phyloP scores from a whole-genome alignment of 2,113 vertebrate species.

The Scopus umbretta region DNA sequence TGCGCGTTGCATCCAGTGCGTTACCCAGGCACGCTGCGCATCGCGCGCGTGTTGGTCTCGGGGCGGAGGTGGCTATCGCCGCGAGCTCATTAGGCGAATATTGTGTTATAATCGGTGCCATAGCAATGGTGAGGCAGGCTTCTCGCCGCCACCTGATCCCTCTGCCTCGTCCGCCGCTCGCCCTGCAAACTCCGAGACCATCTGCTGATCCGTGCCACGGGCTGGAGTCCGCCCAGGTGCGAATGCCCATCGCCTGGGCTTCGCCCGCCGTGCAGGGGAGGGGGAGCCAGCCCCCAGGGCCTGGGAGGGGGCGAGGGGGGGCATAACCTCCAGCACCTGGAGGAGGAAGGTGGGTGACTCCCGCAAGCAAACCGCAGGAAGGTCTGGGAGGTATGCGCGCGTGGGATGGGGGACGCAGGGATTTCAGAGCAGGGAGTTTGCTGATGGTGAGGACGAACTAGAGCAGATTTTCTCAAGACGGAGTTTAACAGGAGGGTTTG shows the following conservation, averaged over 20 bases:
- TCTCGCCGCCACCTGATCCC: conserved; percentile 67
- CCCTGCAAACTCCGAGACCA: conserved; percentile 55
- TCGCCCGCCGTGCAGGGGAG: background rate
- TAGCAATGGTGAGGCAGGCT: conserved; percentile 68
- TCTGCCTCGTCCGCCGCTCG: background rate
- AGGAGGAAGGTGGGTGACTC: background rate
- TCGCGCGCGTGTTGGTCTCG: background rate
- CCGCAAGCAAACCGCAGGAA: background rate
- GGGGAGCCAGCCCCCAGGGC: background rate
- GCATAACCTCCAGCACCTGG: fast-evolving
- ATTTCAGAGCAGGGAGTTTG: background rate
- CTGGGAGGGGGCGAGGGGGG: background rate
- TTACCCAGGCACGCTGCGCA: background rate
- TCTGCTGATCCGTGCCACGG: conserved; percentile 57
- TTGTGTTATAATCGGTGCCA: conserved; percentile 72
- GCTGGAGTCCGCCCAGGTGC: conserved; percentile 64
- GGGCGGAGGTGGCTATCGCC: conserved; percentile 39
- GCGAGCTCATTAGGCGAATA: conserved; percentile 67
- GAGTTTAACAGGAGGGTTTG: background rate
- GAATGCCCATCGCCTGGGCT: conserved; percentile 33
- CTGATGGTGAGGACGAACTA: fast-evolving
- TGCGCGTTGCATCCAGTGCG: fast-evolving
- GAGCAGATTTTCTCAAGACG: background rate
- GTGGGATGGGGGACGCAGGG: fast-evolving
- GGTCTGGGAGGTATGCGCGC: fast-evolving